Percentiles rank a stretch among this genome's conserved stretches.
Evolutionary conservation across 2,113 vertebrate genomes (phyloP).

Genomic region (Merops nubicus): DNA sequence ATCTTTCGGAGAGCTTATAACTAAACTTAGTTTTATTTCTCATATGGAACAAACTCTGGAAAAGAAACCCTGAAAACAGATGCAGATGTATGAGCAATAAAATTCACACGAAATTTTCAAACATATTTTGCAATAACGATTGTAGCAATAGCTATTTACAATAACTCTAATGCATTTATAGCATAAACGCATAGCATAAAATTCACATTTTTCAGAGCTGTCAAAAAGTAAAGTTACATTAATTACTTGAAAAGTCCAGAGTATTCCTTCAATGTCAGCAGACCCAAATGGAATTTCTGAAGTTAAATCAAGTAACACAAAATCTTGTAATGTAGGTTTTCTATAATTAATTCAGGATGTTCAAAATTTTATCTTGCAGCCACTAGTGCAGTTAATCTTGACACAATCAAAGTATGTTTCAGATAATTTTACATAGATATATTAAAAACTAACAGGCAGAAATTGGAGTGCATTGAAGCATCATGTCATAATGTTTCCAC

Average conservation of each 20-base stretch:
- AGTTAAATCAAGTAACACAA: neutral
- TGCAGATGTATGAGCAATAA: neutral
- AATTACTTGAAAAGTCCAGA: neutral
- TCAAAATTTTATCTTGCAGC: slow-evolving; percentile 16
- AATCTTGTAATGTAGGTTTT: neutral
- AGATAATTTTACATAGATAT: neutral
- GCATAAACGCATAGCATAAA: neutral
- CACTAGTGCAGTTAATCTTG: neutral
- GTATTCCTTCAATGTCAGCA: neutral
- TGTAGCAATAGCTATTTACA: neutral
- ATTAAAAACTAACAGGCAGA: neutral
- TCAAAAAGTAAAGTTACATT: neutral
- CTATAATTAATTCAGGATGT: neutral
- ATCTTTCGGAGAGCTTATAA: neutral
- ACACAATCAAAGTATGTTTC: neutral
- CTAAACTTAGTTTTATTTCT: neutral
- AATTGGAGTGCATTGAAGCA: neutral
- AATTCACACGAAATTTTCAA: neutral
- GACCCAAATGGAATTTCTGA: neutral
- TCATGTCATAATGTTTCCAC: neutral
- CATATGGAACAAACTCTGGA: neutral
- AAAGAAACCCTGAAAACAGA: neutral
- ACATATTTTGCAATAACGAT: neutral
- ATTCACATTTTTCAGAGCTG: neutral
- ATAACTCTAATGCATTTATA: neutral